Base-by-base conservation (phyloP, 1,140 invertebrate species). In the Pseudomyrmex gracilis region DNA sequence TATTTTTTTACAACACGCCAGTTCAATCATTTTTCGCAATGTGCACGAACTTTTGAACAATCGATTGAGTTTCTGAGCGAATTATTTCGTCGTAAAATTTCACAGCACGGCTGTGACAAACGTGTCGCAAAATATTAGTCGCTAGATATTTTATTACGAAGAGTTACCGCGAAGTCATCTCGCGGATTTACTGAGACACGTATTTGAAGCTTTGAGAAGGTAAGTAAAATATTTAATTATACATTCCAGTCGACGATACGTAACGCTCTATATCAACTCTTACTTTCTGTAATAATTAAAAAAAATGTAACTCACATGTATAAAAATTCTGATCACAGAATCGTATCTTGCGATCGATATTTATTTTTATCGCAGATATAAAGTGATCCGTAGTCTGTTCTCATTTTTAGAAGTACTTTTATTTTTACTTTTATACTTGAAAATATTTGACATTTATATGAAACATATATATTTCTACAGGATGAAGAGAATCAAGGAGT, bases 201-300 rank as follows among this genome's bases (percentile, higher is more conserved):
- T 34, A 77, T 77, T 45, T 49, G 76, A 80, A 80, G 76, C 53
- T 10, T 49, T 68, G 24, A 60, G 8, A 58, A 80, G 76, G 76
- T 80, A 80, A 80, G 76, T 80, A 78, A 70, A 15, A 78, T 78
- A 70, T 34, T 64, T 22, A 24, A 34, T 71, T 60, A 34, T 17
- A 47, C 45, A 57, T 2, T 22, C 17, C 24, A 51, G 20, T 3
- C 9, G 12, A 45, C 34, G 17, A 20, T 57, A 22, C 47, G 49
- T 15, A n/a, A 22, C 15, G 13, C n/a, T 64, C 1, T 51, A 2
- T 24, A 2, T 5, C 5, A 17, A 68, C 53, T 10, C 4, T n/a
- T 60, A 55, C 20, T 58, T 71, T 58, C 2, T 58, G 15, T 45
- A 58, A 71, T 71, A 43, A 57, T 43, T 45, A 43, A 73, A 71